Conservation (phyloP, 2,888 invertebrate species). For the Drosophila affinis region DNA sequence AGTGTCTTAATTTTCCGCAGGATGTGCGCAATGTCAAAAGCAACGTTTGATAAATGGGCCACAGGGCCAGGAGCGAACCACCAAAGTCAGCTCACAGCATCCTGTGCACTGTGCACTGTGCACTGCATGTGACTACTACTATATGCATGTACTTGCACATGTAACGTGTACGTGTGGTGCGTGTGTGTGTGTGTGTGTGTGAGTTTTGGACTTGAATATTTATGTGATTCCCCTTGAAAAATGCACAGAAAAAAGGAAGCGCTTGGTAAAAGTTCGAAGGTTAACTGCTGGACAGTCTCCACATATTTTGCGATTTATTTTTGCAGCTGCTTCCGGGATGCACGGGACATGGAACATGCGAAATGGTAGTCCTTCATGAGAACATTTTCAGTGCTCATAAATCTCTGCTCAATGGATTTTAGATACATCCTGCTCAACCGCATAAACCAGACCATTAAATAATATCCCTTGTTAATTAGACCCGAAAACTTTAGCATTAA, state of each 20-base stretch:
- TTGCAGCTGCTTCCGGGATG: slow-evolving; percentile 41
- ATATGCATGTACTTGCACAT: background rate
- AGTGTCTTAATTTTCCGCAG: slow-evolving; percentile 77
- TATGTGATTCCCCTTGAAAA: slow-evolving; percentile 57
- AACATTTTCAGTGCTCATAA: slow-evolving; percentile 19
- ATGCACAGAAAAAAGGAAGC: slow-evolving; percentile 21
- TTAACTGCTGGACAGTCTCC: slow-evolving; percentile 45
- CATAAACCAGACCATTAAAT: slow-evolving; percentile 26
- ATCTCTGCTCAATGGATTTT: slow-evolving; percentile 37
- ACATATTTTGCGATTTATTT: slow-evolving; percentile 31
- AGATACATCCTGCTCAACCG: slow-evolving; percentile 18
- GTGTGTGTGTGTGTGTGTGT: slow-evolving; percentile 4
- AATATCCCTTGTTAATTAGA: slow-evolving; percentile 50
- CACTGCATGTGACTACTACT: slow-evolving; percentile 8
- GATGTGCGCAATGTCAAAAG: slow-evolving; percentile 76
- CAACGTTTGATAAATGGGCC: slow-evolving; percentile 72
- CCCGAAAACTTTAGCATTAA: slow-evolving; percentile 49
- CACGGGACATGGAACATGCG: slow-evolving; percentile 19
- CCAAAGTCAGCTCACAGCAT: slow-evolving; percentile 30
- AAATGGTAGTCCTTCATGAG: background rate
- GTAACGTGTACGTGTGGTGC: slow-evolving; percentile 25
- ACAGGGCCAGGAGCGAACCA: slow-evolving; percentile 42
- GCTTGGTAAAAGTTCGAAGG: slow-evolving; percentile 29
- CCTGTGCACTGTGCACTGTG: slow-evolving; percentile 15
- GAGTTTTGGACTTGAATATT: slow-evolving; percentile 60